Conservation (phyloP, 2,888 invertebrate genomes). For the Bugula neritina region DNA sequence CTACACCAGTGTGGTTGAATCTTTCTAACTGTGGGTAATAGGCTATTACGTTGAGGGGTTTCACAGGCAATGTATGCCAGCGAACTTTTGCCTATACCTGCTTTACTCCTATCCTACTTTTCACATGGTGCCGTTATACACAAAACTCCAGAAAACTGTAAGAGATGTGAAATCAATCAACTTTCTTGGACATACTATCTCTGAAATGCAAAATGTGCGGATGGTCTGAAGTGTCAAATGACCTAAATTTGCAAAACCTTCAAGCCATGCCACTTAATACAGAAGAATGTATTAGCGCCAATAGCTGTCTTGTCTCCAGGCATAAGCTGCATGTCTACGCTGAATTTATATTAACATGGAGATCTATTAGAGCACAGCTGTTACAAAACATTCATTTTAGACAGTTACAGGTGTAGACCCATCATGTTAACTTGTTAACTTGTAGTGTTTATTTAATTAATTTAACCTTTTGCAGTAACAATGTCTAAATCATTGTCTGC, state of each 20-base stretch:
- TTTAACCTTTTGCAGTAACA: neutral
- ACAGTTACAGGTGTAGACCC: neutral
- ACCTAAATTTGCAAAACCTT: too few relatives aligned
- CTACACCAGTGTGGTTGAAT: neutral
- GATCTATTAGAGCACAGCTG: neutral
- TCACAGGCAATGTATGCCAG: too few relatives aligned
- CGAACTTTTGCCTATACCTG: too few relatives aligned
- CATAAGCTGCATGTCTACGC: neutral
- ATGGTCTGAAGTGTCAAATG: too few relatives aligned
- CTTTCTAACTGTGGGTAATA: neutral
- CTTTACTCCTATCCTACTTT: too few relatives aligned
- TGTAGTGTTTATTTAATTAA: neutral
- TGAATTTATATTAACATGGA: neutral
- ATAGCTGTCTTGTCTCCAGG: neutral
- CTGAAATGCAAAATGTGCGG: too few relatives aligned
- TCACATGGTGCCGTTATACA: too few relatives aligned
- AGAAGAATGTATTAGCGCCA: neutral
- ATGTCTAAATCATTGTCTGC: neutral
- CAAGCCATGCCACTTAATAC: too few relatives aligned
- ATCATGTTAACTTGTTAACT: slow-evolving; percentile 15
- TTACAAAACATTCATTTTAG: neutral
- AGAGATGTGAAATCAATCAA: too few relatives aligned
- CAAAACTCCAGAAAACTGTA: too few relatives aligned
- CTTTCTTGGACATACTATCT: too few relatives aligned
- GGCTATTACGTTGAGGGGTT: neutral